Evolutionary conservation across 1,140 invertebrate genomes (phyloP).

Genomic region (Tetranychus urticae): DNA sequence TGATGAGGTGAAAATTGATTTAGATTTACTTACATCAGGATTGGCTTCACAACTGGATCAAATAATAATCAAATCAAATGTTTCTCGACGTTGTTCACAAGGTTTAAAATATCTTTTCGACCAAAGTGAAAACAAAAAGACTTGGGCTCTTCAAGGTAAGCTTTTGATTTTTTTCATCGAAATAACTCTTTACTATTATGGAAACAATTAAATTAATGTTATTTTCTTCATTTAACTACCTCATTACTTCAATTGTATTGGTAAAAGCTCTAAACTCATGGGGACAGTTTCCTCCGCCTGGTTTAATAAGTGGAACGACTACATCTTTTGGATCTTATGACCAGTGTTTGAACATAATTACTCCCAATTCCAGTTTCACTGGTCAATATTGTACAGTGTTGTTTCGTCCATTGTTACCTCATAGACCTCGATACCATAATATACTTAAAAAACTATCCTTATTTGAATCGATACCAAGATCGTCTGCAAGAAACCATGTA

Average conservation of each 20-base stretch:
- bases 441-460: neutral
- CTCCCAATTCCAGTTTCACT: neutral
- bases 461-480: neutral
- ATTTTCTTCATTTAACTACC: neutral
- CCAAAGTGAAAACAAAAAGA: neutral
- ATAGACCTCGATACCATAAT: neutral
- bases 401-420: neutral
- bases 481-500: neutral
- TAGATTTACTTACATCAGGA: neutral
- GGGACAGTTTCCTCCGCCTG: constrained; percentile 7
- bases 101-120: neutral
- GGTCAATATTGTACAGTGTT: neutral
- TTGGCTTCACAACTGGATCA: neutral
- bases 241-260: neutral
- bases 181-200: neutral
- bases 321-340: constrained; percentile 12
- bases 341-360: constrained; percentile 5
- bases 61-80: neutral
- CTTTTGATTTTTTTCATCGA: neutral
- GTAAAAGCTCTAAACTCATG: constrained; percentile 3
- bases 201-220: neutral
- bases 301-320: constrained; percentile 8
- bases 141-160: neutral
- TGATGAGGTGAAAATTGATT: neutral
- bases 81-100: neutral